Evolutionary conservation across 35 echinoderm and acorn worm species (phyloP).

Genomic region (Apostichopus californicus): DNA sequence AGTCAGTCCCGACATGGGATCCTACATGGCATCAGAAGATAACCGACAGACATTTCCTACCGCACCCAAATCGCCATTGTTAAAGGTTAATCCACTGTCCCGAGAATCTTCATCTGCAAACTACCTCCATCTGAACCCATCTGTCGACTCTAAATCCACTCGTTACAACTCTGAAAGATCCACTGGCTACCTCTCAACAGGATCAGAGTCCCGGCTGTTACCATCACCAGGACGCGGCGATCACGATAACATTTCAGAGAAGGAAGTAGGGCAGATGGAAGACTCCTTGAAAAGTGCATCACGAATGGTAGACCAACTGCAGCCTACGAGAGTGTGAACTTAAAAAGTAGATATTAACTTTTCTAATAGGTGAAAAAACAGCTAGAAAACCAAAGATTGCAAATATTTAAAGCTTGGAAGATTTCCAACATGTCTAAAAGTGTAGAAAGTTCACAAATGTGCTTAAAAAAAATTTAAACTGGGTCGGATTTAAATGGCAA

Average conservation of each 20-base stretch:
- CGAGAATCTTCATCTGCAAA: conserved; percentile 12
- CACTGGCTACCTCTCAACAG: conserved; percentile 16
- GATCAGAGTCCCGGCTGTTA: neutral
- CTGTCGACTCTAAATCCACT: conserved; percentile 6
- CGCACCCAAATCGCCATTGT: neutral
- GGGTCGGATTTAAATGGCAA: neutral
- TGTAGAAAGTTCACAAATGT: neutral
- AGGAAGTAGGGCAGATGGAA: conserved; percentile 26
- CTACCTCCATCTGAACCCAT: conserved; percentile 23
- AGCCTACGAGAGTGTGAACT: conserved; percentile 31
- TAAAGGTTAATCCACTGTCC: neutral
- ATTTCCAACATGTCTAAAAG: neutral
- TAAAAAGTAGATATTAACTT: neutral
- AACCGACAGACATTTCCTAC: conserved; percentile 1
- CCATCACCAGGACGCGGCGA: neutral
- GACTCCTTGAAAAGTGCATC: conserved; percentile 43
- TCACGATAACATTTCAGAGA: neutral
- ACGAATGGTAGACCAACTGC: conserved; percentile 45
- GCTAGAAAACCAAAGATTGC: conserved; percentile 53
- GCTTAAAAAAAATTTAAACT: neutral
- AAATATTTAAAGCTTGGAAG: neutral
- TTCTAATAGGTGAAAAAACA: conserved; percentile 13
- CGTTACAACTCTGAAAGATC: conserved; percentile 24
- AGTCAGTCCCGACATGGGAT: conserved; percentile 9
- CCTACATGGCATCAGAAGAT: conserved; percentile 1